Evolutionary conservation across 1,140 invertebrate genomes (phyloP).

Genomic region (Drosophila pseudoananassae): DNA sequence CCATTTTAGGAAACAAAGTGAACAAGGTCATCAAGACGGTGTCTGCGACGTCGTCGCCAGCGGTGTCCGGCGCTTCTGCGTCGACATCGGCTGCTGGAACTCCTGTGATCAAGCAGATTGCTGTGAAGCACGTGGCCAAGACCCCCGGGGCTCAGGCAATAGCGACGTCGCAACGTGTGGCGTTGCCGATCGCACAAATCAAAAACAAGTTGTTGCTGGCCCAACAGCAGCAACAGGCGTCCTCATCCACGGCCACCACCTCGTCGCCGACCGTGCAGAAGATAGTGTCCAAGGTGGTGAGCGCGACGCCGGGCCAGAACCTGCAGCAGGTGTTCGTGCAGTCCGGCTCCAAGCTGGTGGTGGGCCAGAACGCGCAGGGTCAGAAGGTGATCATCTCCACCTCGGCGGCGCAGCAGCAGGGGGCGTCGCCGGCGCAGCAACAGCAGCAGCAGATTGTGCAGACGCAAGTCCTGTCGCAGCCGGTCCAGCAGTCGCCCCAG

Average conservation of each 20-base stretch:
- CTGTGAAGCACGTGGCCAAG: slow-evolving; percentile 70
- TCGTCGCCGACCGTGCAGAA: slow-evolving; percentile 56
- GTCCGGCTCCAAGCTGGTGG: slow-evolving; percentile 71
- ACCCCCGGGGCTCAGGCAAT: slow-evolving; percentile 45
- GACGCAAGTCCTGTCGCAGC: slow-evolving; percentile 56
- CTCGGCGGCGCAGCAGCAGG: slow-evolving; percentile 46
- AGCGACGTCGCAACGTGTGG: slow-evolving; percentile 63
- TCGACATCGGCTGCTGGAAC: slow-evolving; percentile 7
- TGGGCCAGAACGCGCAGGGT: slow-evolving; percentile 77
- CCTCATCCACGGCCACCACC: slow-evolving; percentile 6
- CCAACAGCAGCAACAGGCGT: slow-evolving; percentile 49
- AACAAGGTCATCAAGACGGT: slow-evolving; percentile 69
- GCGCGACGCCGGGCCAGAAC: slow-evolving; percentile 36
- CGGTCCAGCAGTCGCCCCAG: slow-evolving; percentile 57
- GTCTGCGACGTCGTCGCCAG: slow-evolving; percentile 34
- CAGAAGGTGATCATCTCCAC: slow-evolving; percentile 79
- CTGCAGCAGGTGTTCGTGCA: slow-evolving; percentile 79
- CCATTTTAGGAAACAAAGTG: slow-evolving; percentile 39
- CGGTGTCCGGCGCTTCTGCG: slow-evolving; percentile 28
- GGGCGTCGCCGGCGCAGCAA: slow-evolving; percentile 48
- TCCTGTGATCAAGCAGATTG: slow-evolving; percentile 72
- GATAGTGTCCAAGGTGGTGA: slow-evolving; percentile 52
- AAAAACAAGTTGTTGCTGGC: slow-evolving; percentile 67
- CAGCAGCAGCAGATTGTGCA: slow-evolving; percentile 56
- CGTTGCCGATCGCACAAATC: slow-evolving; percentile 65